These are phyloP conservation scores for Cylas formicarius DNA, from an alignment of 1,140 invertebrate species.

Conservation along the genomic window DNA sequence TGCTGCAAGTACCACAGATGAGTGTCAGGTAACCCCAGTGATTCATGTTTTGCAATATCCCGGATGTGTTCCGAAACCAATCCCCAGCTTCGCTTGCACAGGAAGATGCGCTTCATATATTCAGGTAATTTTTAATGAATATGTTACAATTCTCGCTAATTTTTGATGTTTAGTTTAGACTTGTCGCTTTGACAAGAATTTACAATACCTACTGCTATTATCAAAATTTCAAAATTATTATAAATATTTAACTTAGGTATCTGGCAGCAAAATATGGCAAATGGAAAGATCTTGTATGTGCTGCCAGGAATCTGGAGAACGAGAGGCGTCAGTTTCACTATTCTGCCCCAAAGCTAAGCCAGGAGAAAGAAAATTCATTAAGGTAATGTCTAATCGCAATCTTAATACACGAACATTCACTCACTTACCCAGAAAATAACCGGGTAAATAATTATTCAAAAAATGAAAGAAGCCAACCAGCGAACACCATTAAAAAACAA, in stretches of 20 bases:
- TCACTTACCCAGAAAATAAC: too few species aligned
- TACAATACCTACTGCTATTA: not conserved
- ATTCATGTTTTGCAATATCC: conserved; percentile 87
- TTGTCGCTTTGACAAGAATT: too few species aligned
- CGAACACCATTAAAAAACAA: too few species aligned
- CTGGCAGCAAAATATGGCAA: conserved; percentile 94
- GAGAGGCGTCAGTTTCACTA: conserved; percentile 80
- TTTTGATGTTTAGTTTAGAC: too few species aligned
- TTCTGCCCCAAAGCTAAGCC: conserved; percentile 83
- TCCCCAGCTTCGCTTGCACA: conserved; percentile 87
- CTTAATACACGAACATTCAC: too few species aligned
- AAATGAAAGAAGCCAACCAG: too few species aligned
- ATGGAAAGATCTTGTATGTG: conserved; percentile 92
- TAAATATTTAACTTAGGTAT: conserved; percentile 56
- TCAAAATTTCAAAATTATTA: too few species aligned
- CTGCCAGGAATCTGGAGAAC: conserved; percentile 87
- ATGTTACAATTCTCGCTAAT: not conserved
- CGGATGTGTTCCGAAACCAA: conserved; percentile 86
- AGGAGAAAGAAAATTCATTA: conserved; percentile 77
- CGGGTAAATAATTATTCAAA: too few species aligned
- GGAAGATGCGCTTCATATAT: conserved; percentile 87
- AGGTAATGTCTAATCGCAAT: too few species aligned
- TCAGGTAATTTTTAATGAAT: conserved; percentile 56
- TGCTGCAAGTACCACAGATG: conserved; percentile 55
- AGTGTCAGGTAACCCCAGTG: conserved; percentile 85